Evolutionary conservation across 2,888 invertebrate genomes (phyloP).

Genomic region (Drosophila colorata): DNA sequence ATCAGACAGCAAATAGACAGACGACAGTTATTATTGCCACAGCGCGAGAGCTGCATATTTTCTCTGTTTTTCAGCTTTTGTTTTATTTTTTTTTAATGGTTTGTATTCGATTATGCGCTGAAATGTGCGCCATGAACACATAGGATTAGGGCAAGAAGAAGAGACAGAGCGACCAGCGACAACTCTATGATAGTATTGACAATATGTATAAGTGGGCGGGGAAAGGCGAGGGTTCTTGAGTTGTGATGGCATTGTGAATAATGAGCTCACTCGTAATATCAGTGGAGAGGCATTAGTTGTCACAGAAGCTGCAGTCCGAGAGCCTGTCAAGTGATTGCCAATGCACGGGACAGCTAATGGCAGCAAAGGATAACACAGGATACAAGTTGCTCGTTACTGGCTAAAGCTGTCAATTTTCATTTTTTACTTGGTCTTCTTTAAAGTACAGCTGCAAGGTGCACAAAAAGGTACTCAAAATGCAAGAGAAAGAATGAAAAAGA

Average conservation of each 20-base stretch:
- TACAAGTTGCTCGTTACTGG: slow-evolving; percentile 3
- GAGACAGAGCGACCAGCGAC: slow-evolving; percentile 3
- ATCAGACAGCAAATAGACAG: slow-evolving; percentile 14
- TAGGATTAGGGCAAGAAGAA: slow-evolving; percentile 33
- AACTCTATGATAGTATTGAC: slow-evolving; percentile 35
- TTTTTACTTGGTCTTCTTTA: neutral
- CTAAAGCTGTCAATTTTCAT: slow-evolving; percentile 12
- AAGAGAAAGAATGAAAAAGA: too few relatives aligned
- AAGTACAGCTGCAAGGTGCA: neutral
- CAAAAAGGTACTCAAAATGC: too few relatives aligned
- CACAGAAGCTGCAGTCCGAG: slow-evolving; percentile 22
- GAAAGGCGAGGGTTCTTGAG: slow-evolving; percentile 2
- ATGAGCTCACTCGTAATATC: slow-evolving; percentile 40
- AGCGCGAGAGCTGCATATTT: slow-evolving; percentile 36
- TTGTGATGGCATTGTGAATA: slow-evolving; percentile 14
- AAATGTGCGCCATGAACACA: slow-evolving; percentile 51
- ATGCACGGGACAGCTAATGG: slow-evolving; percentile 21
- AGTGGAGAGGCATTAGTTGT: slow-evolving; percentile 19
- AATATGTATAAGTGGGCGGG: slow-evolving; percentile 2
- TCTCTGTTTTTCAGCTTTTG: slow-evolving; percentile 45
- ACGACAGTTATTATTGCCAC: slow-evolving; percentile 62
- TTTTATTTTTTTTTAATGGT: slow-evolving; percentile 58
- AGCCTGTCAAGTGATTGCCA: slow-evolving; percentile 34
- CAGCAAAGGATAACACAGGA: neutral
- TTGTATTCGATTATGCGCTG: slow-evolving; percentile 64